Evolutionary conservation across 2,888 invertebrate genomes (phyloP).

Genomic region (Drosophila peninsularis): DNA sequence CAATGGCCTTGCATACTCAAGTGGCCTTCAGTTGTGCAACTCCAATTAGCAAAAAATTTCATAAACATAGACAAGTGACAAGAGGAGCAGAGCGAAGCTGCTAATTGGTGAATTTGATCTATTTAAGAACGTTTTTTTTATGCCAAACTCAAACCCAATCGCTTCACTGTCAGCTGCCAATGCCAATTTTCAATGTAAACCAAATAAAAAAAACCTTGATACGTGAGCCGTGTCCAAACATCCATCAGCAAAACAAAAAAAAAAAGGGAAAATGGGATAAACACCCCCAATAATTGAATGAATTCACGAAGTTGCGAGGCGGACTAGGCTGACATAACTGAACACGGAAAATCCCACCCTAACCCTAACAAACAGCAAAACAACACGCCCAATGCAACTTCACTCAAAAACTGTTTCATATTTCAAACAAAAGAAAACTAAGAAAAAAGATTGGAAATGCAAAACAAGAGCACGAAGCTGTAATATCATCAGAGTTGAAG

Average conservation of each 20-base stretch:
- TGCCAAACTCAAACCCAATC: constrained; percentile 9
- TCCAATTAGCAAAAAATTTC: neutral
- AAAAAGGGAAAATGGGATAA: neutral
- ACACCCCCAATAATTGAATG: constrained; percentile 50
- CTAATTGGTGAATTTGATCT: constrained; percentile 1
- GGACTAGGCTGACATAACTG: constrained; percentile 13
- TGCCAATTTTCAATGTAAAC: constrained; percentile 40
- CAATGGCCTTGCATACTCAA: neutral
- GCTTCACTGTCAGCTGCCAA: constrained; percentile 25
- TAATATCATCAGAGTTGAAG: neutral
- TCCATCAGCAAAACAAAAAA: constrained; percentile 36
- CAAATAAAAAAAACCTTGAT: neutral
- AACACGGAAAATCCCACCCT: constrained; percentile 14
- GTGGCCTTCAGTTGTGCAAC: neutral
- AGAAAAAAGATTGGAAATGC: neutral
- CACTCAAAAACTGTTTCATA: constrained; percentile 40
- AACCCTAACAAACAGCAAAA: constrained; percentile 32
- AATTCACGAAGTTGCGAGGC: constrained; percentile 27
- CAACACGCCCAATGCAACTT: constrained; percentile 22
- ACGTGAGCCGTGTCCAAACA: constrained; percentile 23
- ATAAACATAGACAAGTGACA: neutral
- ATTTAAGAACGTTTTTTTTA: neutral
- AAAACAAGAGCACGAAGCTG: neutral
- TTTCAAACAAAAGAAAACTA: constrained; percentile 26
- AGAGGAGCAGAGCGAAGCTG: neutral